phyloP scores from a whole-genome alignment of 1,140 invertebrate genomes.

The Ostrea edulis region DNA sequence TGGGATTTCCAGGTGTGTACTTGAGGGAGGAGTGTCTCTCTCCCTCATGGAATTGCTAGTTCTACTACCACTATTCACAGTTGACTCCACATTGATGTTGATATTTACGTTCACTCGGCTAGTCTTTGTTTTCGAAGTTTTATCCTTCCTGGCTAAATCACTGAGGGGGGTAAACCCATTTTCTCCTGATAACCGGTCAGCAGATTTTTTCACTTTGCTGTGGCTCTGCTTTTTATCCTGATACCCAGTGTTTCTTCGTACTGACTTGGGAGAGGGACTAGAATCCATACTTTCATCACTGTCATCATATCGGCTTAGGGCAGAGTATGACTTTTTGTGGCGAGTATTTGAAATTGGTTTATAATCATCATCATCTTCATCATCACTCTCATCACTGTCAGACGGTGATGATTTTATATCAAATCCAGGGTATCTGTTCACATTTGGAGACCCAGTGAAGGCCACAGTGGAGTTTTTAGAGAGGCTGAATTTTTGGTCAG shows the following conservation, averaged over 20 bases:
- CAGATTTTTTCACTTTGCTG: constrained; percentile 9
- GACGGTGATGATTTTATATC: constrained; percentile 9
- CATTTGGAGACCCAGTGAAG: constrained; percentile 6
- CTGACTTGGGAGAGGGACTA: constrained; percentile 26
- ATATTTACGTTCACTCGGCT: constrained; percentile 25
- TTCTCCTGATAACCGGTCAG: neutral
- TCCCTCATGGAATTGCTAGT: constrained; percentile 33
- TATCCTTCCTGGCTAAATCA: constrained; percentile 27
- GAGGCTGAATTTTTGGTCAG: constrained; percentile 21
- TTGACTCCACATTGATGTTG: constrained; percentile 27
- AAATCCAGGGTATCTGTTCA: neutral
- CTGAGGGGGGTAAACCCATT: neutral
- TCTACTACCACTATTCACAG: neutral
- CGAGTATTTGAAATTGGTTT: constrained; percentile 23
- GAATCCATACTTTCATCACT: constrained; percentile 34
- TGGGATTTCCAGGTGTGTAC: constrained; percentile 20
- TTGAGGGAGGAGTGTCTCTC: neutral
- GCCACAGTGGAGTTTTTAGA: neutral
- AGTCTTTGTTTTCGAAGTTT: constrained; percentile 20
- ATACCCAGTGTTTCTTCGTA: constrained; percentile 12
- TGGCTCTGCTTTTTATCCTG: constrained; percentile 17
- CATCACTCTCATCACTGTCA: constrained; percentile 4
- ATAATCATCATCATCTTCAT: constrained; percentile 45
- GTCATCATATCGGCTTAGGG: neutral
- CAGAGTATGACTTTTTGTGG: neutral